Evolutionary conservation across 2,113 vertebrate species (phyloP).

Genomic region (Cebus imitator): DNA sequence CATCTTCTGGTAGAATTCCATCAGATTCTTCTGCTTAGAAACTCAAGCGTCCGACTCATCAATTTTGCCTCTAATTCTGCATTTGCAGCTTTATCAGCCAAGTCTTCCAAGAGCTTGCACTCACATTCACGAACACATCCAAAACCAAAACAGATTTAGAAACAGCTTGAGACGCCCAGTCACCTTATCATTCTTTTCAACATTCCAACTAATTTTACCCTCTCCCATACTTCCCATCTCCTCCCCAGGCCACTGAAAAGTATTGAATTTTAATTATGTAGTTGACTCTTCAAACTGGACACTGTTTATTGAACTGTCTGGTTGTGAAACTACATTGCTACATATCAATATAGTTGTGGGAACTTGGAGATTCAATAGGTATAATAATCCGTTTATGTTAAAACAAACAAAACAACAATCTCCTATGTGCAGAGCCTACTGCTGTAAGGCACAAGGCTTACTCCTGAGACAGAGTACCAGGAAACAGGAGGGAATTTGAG

Average conservation of each 20-base stretch:
- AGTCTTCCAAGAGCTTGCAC: background rate
- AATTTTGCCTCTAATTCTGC: background rate
- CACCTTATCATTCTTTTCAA: background rate
- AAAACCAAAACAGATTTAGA: background rate
- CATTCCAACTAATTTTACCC: background rate
- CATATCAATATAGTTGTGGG: background rate
- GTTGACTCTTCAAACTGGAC: background rate
- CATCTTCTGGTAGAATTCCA: background rate
- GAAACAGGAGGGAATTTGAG: background rate
- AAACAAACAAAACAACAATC: background rate
- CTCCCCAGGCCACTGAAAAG: background rate
- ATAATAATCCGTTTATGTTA: background rate
- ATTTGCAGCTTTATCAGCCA: background rate
- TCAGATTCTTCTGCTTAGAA: background rate
- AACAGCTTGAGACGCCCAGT: background rate
- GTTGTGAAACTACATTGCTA: background rate
- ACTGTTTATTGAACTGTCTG: background rate
- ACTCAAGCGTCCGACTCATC: background rate
- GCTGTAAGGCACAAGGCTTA: background rate
- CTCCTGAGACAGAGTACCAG: background rate
- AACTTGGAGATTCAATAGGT: background rate
- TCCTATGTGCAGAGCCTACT: background rate
- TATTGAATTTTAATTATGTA: background rate
- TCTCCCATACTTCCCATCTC: background rate
- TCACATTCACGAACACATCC: background rate